A percentile compares a stretch with the other conserved stretches of the same genome.
These are phyloP conservation scores for Odontamblyopus rebecca DNA, from an alignment of 2,797 vertebrate genomes.

Conservation along the genomic window DNA sequence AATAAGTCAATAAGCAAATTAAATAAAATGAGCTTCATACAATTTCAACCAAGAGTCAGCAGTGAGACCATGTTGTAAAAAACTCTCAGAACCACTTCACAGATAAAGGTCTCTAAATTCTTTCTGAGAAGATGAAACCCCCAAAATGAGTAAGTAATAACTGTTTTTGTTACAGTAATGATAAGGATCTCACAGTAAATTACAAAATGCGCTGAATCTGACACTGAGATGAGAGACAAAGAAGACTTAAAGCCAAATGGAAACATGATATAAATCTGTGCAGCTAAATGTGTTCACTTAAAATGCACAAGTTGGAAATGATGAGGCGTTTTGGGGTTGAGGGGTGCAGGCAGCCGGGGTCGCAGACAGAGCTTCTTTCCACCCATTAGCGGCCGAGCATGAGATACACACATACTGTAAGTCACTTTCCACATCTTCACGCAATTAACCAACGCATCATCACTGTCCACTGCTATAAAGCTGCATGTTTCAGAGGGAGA, in stretches of 20 bases:
- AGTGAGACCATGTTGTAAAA: too few relatives aligned
- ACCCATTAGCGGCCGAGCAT: constrained; percentile 70
- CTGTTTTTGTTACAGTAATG: constrained; percentile 70
- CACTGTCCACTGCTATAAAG: constrained; percentile 35
- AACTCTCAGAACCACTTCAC: too few relatives aligned
- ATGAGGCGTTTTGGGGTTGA: constrained; percentile 61
- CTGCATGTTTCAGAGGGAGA: neutral
- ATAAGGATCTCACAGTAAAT: constrained; percentile 65
- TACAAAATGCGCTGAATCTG: constrained; percentile 38
- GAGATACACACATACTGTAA: constrained; percentile 60
- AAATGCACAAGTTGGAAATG: constrained; percentile 63
- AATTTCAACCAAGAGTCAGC: too few relatives aligned
- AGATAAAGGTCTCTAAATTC: neutral
- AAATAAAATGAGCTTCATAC: too few relatives aligned
- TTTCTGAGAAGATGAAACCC: constrained; percentile 42
- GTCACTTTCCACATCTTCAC: constrained; percentile 74
- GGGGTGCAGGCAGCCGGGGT: constrained; percentile 66
- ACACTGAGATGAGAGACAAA: constrained; percentile 39
- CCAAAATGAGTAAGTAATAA: constrained; percentile 49
- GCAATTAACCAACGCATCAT: constrained; percentile 72
- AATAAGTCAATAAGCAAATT: too few relatives aligned
- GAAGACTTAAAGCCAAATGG: constrained; percentile 56
- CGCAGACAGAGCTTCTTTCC: constrained; percentile 67
- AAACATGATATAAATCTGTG: constrained; percentile 73
- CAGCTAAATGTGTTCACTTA: constrained; percentile 66